Percentiles rank a stretch among this genome's conserved stretches.
Conservation (phyloP, 2,113 vertebrate genomes). For the Rhynchopsitta pachyrhyncha region DNA sequence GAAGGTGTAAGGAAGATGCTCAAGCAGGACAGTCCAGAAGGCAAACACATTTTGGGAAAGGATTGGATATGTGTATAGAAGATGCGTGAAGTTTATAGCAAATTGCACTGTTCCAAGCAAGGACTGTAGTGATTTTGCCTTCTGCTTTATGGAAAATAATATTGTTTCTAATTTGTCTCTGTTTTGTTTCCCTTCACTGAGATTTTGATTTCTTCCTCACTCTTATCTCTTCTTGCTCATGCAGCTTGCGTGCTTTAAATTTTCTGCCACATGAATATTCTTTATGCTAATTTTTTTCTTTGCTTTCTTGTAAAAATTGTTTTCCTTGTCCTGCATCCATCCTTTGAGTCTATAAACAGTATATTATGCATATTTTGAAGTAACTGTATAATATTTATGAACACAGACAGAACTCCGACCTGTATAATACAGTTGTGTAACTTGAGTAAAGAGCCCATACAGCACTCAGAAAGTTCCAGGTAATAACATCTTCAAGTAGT, state of each 20-base stretch:
- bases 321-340: background rate
- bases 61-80: background rate
- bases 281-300: background rate
- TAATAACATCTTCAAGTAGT: background rate
- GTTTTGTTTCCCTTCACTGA: background rate
- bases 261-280: background rate
- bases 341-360: background rate
- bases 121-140: background rate
- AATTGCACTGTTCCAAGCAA: background rate
- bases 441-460: background rate
- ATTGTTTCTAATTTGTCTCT: background rate
- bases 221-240: background rate
- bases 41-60: background rate
- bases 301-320: background rate
- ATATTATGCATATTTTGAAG: background rate
- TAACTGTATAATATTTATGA: background rate
- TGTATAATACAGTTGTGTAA: background rate
- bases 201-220: background rate
- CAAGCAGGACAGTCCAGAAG: background rate
- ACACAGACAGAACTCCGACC: background rate
- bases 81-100: background rate
- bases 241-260: background rate
- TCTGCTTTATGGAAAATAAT: background rate
- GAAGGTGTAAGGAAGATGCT: background rate
- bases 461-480: background rate